Conservation (phyloP, 2,888 invertebrate species). For the Polymixis flavicincta region DNA sequence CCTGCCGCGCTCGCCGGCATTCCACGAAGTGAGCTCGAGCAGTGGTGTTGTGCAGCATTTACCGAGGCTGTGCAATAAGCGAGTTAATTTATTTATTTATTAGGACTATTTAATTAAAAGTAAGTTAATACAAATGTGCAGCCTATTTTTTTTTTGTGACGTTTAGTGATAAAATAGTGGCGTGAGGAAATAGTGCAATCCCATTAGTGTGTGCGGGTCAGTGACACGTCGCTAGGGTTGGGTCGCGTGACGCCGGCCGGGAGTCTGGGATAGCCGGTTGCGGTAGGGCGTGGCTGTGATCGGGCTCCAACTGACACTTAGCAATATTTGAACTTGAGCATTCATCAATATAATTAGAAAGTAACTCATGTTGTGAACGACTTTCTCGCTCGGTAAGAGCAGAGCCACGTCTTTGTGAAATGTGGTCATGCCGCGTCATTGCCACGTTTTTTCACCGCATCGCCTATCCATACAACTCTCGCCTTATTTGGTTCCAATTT, state of each 20-base stretch:
- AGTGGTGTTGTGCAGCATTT: conserved; percentile 87
- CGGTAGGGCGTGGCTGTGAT: conserved; percentile 89
- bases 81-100: conserved; percentile 90
- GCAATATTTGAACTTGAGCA: conserved; percentile 60
- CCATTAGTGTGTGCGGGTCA: conserved; percentile 84
- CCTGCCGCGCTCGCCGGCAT: conserved; percentile 85
- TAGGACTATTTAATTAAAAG: conserved; percentile 90
- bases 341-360: conserved; percentile 76
- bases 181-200: conserved; percentile 77
- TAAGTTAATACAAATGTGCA: conserved; percentile 83
- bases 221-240: conserved; percentile 83
- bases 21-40: conserved; percentile 89
- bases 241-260: conserved; percentile 73
- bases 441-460: conserved; percentile 83
- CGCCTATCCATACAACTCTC: conserved; percentile 72
- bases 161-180: conserved; percentile 74
- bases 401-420: conserved; percentile 69
- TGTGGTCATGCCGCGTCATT: conserved; percentile 76
- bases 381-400: conserved; percentile 80
- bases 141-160: conserved; percentile 72
- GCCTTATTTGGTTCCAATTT: conserved; percentile 86
- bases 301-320: conserved; percentile 67
- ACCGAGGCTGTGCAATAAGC: conserved; percentile 90
- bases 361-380: conserved; percentile 74
- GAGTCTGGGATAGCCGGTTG: conserved; percentile 85